Base-by-base conservation (phyloP, 2,113 vertebrate genomes). In the Nothocercus julius region DNA sequence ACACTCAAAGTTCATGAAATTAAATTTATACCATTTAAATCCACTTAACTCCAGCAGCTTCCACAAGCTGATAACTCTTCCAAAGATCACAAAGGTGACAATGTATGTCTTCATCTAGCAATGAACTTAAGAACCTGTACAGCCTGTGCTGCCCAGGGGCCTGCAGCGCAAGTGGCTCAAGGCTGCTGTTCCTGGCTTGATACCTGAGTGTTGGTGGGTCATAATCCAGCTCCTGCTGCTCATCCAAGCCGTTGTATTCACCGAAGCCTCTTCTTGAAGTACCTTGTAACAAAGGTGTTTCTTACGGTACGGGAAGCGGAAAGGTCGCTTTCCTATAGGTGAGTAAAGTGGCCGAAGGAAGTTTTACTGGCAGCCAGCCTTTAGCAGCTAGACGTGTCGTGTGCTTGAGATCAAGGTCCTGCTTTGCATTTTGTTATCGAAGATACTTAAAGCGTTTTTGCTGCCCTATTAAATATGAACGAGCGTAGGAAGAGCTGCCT, bases 1-100 rank as follows among this genome's bases (percentile, higher is more conserved):
- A 98, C 98, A 98, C 90, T 89, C 97, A 97, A 98, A 92, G 85
- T 87, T 96, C 93, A 97, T 96, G 94, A 78, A 98, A 95, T 90
- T 76, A 94, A 91, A 77, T 63, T 92, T 49, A 90, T 69, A 76
- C 47, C 51, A 85, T 53, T 85, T 83, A 96, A 92, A 92, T 93
- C 95, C 64, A 84, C 87, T 80, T 74, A 61, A 59, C 79, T 67
- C 53, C 40, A 73, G 59, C 67, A 51, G 68, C 6, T 64, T 77
- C 42, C 36, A 54, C 40, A 59, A 69, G 54, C 54, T 73, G 28
- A 9, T 85, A 58, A 58, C 38, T 70, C 34, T 88, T 83, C 3
- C 78, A 74, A 82, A 56, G 28, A 10, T 19, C 47, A 25, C 17
- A 32, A 66, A 36, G 25, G 32, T 27, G 49, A 28, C 61, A 6